Conservation (phyloP, 2,888 invertebrate genomes). For the Cantharis rustica region DNA sequence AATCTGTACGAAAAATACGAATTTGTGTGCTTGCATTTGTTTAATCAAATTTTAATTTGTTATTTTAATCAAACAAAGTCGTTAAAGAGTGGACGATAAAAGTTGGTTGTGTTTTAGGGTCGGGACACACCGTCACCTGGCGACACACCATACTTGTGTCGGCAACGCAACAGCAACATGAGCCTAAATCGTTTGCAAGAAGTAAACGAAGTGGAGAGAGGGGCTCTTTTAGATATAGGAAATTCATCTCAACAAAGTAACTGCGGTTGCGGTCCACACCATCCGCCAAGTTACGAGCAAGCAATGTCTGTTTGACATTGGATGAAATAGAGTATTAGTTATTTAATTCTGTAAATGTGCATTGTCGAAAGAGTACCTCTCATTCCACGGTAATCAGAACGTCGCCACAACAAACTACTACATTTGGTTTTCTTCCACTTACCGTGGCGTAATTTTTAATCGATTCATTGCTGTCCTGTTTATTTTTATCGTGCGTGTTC, state of each 20-base stretch:
- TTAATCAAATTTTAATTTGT: no score
- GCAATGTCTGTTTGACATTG: slow-evolving; percentile 50
- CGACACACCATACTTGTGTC: slow-evolving; percentile 79
- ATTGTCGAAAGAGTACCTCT: not conserved
- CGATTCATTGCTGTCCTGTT: not conserved
- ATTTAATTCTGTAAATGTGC: not conserved
- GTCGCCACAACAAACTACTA: not conserved
- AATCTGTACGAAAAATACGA: not conserved
- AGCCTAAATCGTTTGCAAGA: slow-evolving; percentile 56
- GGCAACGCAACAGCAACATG: slow-evolving; percentile 74
- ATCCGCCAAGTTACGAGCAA: slow-evolving; percentile 34
- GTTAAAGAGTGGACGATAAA: not conserved
- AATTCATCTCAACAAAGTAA: slow-evolving; percentile 32
- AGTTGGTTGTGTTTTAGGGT: slow-evolving; percentile 52
- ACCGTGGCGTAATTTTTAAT: not conserved
- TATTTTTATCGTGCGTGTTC: not conserved
- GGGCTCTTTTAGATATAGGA: slow-evolving; percentile 53
- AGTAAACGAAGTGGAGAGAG: slow-evolving; percentile 59
- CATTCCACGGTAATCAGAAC: not conserved
- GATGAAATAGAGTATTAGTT: slow-evolving; percentile 26
- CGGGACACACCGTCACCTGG: slow-evolving; percentile 75
- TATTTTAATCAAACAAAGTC: no score
- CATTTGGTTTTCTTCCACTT: not conserved
- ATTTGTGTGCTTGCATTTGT: not conserved
- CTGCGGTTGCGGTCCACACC: slow-evolving; percentile 36